Evolutionary conservation across 2,113 vertebrate species (phyloP).

Genomic region (Odocoileus hemionus): DNA sequence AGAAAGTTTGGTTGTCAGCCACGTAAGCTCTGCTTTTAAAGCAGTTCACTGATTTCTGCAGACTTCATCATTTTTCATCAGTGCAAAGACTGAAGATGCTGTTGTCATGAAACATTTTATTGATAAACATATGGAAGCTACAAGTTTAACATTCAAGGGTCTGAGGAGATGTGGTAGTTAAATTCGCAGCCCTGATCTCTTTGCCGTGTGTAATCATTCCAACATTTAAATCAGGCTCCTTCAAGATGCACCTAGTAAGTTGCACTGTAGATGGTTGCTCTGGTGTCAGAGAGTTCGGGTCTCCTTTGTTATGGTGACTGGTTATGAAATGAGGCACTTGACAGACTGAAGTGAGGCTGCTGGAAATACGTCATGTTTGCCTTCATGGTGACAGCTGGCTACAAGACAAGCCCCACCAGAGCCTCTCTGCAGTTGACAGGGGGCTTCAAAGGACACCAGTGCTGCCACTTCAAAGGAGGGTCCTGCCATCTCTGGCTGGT

Average conservation of each 20-base stretch:
- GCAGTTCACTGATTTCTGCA: neutral
- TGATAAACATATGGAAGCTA: neutral
- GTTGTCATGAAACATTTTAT: neutral
- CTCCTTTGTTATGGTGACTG: conserved; percentile 54
- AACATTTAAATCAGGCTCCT: conserved; percentile 32
- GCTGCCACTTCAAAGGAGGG: conserved; percentile 64
- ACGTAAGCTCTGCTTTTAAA: neutral
- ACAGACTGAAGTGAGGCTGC: conserved; percentile 55
- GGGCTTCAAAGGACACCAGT: conserved; percentile 58
- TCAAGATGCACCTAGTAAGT: neutral
- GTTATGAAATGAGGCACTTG: conserved; percentile 63
- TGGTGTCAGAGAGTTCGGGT: conserved; percentile 23
- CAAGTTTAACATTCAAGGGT: neutral
- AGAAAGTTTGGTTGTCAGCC: neutral
- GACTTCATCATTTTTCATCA: neutral
- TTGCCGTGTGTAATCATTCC: neutral
- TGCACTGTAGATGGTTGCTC: neutral
- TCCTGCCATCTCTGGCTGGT: conserved; percentile 56
- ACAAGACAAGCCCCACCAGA: conserved; percentile 54
- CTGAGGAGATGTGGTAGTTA: neutral
- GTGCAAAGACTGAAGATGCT: neutral
- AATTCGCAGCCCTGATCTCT: neutral
- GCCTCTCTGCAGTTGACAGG: conserved; percentile 50
- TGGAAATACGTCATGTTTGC: conserved; percentile 60
- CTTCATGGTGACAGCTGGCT: conserved; percentile 59